Evolutionary conservation across 2,797 vertebrate species (phyloP).

Genomic region (Sebastes elongatus): DNA sequence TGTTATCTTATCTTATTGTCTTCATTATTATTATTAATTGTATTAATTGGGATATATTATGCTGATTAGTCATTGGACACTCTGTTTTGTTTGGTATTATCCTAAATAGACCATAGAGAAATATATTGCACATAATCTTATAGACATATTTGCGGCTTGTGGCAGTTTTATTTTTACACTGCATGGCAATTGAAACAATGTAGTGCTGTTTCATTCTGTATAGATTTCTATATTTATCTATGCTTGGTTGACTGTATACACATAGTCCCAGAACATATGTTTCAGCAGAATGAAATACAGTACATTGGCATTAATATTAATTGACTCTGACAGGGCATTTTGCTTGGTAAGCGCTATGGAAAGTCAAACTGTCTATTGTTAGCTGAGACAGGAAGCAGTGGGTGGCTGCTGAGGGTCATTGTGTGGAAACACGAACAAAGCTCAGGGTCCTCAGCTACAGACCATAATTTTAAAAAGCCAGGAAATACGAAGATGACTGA

Average conservation of each 20-base stretch:
- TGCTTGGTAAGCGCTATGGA: conserved; percentile 58
- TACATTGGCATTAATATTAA: conserved; percentile 38
- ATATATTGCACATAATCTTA: not conserved
- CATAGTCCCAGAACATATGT: not conserved
- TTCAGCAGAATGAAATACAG: conserved; percentile 17
- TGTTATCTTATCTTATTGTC: not conserved
- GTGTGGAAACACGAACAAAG: conserved; percentile 51
- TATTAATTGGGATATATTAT: not conserved
- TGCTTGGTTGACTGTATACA: not conserved
- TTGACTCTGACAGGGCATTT: conserved; percentile 44
- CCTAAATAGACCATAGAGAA: not conserved
- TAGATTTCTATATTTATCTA: conserved; percentile 38
- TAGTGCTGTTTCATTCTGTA: not conserved
- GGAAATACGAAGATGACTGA: conserved; percentile 29
- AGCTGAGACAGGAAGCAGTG: conserved; percentile 64
- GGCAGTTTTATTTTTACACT: not conserved
- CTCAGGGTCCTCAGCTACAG: conserved; percentile 15
- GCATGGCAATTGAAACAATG: not conserved
- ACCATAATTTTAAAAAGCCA: conserved; percentile 12
- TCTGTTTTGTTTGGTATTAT: not conserved
- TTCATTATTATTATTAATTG: not conserved
- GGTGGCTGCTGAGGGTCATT: conserved; percentile 57
- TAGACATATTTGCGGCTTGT: not conserved
- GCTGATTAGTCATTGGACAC: not conserved
- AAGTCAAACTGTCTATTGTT: conserved; percentile 64